These are phyloP conservation scores for Coreoperca whiteheadi DNA, from an alignment of 2,113 vertebrate species.

Conservation along the genomic window DNA sequence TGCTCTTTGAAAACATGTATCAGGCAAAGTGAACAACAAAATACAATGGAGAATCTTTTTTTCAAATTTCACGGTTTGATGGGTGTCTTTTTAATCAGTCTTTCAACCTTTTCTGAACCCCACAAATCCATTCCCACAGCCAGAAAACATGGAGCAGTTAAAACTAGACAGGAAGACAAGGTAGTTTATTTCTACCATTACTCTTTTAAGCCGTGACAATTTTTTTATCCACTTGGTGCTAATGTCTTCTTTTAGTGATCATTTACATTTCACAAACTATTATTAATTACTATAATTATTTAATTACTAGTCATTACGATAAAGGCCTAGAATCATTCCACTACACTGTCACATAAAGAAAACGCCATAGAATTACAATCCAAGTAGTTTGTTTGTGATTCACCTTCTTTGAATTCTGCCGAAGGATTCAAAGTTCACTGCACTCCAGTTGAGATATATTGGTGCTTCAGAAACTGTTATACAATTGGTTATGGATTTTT, in stretches of 20 bases:
- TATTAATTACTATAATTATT: not conserved
- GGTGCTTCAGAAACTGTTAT: not conserved
- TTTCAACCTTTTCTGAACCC: not conserved
- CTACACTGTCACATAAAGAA: not conserved
- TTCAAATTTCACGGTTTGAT: constrained; percentile 17
- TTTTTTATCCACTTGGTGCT: not conserved
- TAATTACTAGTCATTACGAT: not conserved
- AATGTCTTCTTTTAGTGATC: not conserved
- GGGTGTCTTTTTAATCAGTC: not conserved
- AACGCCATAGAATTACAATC: not conserved
- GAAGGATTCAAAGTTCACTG: not conserved
- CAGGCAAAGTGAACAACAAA: constrained; percentile 18
- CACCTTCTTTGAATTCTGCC: not conserved
- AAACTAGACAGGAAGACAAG: not conserved
- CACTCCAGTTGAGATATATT: not conserved
- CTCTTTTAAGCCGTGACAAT: not conserved
- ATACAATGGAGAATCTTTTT: constrained; percentile 50
- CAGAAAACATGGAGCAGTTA: not conserved
- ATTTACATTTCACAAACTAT: not conserved
- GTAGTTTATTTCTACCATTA: not conserved
- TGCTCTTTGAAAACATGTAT: constrained; percentile 40
- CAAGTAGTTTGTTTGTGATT: not conserved
- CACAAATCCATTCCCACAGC: not conserved
- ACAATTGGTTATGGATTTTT: not conserved
- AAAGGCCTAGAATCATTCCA: not conserved